phyloP scores from a whole-genome alignment of 2,888 invertebrate species.

The Phlogophora meticulosa region DNA sequence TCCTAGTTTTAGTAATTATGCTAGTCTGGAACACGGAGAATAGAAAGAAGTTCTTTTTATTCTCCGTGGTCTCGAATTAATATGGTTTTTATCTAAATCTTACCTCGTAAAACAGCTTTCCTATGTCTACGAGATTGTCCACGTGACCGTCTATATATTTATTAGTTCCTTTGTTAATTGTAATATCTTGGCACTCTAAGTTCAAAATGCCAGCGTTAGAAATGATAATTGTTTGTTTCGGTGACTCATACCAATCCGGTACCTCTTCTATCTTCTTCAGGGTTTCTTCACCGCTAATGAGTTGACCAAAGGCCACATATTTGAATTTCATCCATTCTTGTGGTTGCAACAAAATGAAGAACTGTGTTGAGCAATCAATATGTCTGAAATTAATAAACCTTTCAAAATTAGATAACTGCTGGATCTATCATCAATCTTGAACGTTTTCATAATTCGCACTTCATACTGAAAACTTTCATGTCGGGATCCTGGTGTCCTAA shows the following conservation, averaged over 20 bases:
- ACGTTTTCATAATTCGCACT: background rate
- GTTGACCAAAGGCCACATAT: slow-evolving; percentile 94
- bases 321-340: slow-evolving; percentile 93
- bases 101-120: slow-evolving; percentile 78
- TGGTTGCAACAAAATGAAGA: slow-evolving; percentile 92
- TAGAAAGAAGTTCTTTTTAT: no score
- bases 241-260: slow-evolving; percentile 92
- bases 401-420: slow-evolving; percentile 1
- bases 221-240: slow-evolving; percentile 79
- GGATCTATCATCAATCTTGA: background rate
- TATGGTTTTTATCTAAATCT: slow-evolving; percentile 11
- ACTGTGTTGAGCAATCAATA: slow-evolving; percentile 93
- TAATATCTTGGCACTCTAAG: slow-evolving; percentile 81
- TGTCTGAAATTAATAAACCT: slow-evolving; percentile 81
- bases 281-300: slow-evolving; percentile 92
- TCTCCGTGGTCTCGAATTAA: no score
- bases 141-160: slow-evolving; percentile 81
- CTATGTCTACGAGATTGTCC: slow-evolving; percentile 79
- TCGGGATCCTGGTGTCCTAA: no score
- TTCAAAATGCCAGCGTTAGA: slow-evolving; percentile 81
- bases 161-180: slow-evolving; percentile 76
- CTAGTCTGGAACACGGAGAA: no score
- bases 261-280: slow-evolving; percentile 92
- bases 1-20: no score
- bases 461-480: no score